phyloP scores from a whole-genome alignment of 2,888 invertebrate genomes.

The Eristalinus sepulchralis region DNA sequence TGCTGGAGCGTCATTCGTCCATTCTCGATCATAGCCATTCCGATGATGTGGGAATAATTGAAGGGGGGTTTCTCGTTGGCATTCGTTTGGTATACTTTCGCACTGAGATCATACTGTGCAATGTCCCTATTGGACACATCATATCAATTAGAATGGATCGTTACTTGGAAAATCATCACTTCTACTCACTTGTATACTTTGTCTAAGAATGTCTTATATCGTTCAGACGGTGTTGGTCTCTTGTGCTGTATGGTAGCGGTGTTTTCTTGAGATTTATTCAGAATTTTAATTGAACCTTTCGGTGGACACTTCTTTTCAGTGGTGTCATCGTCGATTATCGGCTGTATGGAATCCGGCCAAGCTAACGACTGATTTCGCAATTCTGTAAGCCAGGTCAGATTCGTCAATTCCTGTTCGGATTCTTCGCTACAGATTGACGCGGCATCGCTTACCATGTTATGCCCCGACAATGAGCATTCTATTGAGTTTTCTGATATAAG shows the following conservation, averaged over 20 bases:
- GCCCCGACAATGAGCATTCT: constrained; percentile 57
- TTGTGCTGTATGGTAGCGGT: constrained; percentile 67
- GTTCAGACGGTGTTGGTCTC: constrained; percentile 77
- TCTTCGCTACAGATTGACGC: constrained; percentile 72
- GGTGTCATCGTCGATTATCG: constrained; percentile 73
- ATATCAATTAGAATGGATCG: not conserved
- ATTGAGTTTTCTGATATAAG: constrained; percentile 71
- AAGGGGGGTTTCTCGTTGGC: constrained; percentile 79
- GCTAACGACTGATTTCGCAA: constrained; percentile 78
- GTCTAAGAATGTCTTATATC: constrained; percentile 78
- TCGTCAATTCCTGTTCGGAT: constrained; percentile 78
- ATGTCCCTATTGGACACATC: constrained; percentile 74
- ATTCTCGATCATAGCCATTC: constrained; percentile 80
- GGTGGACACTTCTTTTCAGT: constrained; percentile 17
- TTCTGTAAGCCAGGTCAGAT: constrained; percentile 78
- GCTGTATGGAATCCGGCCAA: constrained; percentile 76
- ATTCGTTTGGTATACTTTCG: constrained; percentile 76
- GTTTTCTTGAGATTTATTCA: constrained; percentile 18
- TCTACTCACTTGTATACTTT: constrained; percentile 78
- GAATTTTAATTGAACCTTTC: not conserved
- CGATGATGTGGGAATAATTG: constrained; percentile 80
- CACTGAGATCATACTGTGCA: constrained; percentile 76
- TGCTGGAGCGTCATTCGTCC: constrained; percentile 79
- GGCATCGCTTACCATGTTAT: constrained; percentile 53
- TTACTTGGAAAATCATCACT: not conserved